Evolutionary conservation across 2,113 vertebrate species (phyloP).

Genomic region (Brachionichthys hirsutus): DNA sequence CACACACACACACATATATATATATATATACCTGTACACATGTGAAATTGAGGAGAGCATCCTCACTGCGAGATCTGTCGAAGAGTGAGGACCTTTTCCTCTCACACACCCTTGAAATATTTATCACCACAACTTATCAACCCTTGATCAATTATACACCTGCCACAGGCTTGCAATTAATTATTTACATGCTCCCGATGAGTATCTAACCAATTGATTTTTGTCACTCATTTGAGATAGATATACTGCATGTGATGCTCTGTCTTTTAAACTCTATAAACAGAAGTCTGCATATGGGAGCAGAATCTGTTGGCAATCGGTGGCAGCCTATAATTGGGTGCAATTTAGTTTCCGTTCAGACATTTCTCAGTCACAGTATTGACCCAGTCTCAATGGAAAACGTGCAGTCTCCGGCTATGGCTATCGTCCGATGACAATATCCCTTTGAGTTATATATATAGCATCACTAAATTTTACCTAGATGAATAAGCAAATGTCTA

Average conservation of each 20-base stretch:
- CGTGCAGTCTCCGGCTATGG: too few species aligned
- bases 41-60: conserved; percentile 39
- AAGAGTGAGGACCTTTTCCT: conserved; percentile 43
- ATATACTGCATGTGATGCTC: conserved; percentile 58
- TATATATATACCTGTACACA: too few species aligned
- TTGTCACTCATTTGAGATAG: conserved; percentile 67
- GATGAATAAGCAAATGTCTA: too few species aligned
- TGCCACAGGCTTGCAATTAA: conserved; percentile 64
- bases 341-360: not conserved
- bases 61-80: conserved; percentile 30
- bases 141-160: conserved; percentile 75
- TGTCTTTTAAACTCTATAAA: conserved; percentile 40
- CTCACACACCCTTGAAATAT: conserved; percentile 68
- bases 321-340: not conserved
- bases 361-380: too few species aligned
- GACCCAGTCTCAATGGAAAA: too few species aligned
- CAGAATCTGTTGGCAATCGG: not conserved
- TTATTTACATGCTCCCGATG: conserved; percentile 74
- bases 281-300: not conserved
- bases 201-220: conserved; percentile 74
- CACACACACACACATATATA: too few species aligned
- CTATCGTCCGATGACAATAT: too few species aligned
- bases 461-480: too few species aligned
- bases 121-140: conserved; percentile 72
- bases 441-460: too few species aligned